Evolutionary conservation across 2,888 invertebrate genomes (phyloP), one percentile per base, ranked within the genome.

Genomic region (Xestia sexstrigata): DNA sequence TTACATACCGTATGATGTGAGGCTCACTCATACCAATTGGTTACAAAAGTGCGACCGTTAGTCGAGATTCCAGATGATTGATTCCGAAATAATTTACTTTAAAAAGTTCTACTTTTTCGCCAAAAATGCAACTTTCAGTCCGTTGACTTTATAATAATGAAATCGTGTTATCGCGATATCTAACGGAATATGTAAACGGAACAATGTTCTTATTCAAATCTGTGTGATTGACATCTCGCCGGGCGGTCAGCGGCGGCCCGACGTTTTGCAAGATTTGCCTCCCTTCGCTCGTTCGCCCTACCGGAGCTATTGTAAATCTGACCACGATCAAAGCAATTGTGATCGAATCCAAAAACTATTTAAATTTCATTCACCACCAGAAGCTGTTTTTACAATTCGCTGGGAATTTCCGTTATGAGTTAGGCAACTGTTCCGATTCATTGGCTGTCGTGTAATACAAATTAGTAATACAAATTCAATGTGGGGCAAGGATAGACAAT

Each of bases 171-270:
- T 96, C 96, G 94, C 87, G 82, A 93, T 93, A 96, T 96, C 96
- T 94, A 92, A 92, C 93, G 93, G 93, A 94, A 95, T 94, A 90
- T 91, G 94, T 92, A 93, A 93, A 94, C 91, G 92, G 93, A 93
- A 94, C 93, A 94, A 95, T 94, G 92, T 93, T 89, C 92, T 93
- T 95, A 96, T 96, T 96, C 94, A 96, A 96, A 96, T 94, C 93
- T 89, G 76, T 89, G 92, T 95, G 96, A 96, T 96, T 96, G 96
- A 96, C 96, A 96, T 95, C 95, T 94, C 96, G 89, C 94, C 94
- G 89, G 96, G 96, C 94, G 96, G 96, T 94, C 96, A 95, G 91
- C 90, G 77, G 76, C 70, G 60, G 83, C 75, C 79, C 86, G 84
- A 81, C 89, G 80, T 89, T 91, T 90, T 85, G 88, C 90, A 88